Evolutionary conservation across 2,113 vertebrate genomes (phyloP).

Genomic region (Cyanoderma ruficeps): DNA sequence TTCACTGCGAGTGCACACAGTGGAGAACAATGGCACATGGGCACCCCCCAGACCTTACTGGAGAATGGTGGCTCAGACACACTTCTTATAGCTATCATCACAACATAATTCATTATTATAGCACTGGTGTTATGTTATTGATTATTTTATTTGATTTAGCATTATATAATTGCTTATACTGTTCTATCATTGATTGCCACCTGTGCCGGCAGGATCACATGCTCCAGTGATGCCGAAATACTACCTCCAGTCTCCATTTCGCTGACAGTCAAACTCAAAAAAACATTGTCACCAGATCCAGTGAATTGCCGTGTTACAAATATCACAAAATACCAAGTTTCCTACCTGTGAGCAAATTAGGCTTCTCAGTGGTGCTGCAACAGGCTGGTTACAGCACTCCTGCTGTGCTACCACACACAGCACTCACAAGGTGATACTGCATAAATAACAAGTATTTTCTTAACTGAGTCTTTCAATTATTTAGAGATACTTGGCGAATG

Average conservation of each 20-base stretch:
- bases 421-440: background rate
- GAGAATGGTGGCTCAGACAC: background rate
- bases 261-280: background rate
- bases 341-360: background rate
- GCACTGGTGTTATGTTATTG: background rate
- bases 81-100: background rate
- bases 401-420: background rate
- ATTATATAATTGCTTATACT: background rate
- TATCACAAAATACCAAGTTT: background rate
- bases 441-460: slow-evolving; percentile 33
- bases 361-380: background rate
- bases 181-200: background rate
- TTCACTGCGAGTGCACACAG: background rate
- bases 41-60: background rate
- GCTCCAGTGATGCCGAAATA: background rate
- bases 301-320: background rate
- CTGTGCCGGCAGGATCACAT: background rate
- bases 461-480: slow-evolving; percentile 39
- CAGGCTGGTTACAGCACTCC: background rate
- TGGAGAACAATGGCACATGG: fast-evolving
- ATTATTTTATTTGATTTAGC: background rate
- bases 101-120: background rate
- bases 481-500: slow-evolving; percentile 10
- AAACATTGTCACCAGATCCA: background rate
- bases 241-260: background rate